These are phyloP conservation scores for Eulemur albifrons DNA, from an alignment of 2,797 vertebrate genomes.

Conservation along the genomic window DNA sequence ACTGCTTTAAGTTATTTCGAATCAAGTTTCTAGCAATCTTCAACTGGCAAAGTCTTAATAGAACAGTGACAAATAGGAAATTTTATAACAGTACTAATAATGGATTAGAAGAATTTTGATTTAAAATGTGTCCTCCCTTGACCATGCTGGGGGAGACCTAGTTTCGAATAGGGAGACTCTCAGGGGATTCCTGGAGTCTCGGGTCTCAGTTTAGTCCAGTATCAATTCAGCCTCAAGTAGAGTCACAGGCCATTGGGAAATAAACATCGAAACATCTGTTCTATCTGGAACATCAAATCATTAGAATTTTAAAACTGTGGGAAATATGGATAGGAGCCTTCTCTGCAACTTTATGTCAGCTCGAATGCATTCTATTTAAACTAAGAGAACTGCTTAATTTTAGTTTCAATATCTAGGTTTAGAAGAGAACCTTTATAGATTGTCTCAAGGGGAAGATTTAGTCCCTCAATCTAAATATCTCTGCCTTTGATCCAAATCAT, in stretches of 20 bases:
- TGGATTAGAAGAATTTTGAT: neutral
- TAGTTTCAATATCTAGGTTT: conserved; percentile 20
- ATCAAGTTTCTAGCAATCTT: neutral
- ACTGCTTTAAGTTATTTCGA: neutral
- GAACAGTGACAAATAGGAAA: neutral
- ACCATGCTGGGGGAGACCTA: neutral
- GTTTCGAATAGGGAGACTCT: neutral
- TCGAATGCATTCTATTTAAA: neutral
- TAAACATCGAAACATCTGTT: neutral
- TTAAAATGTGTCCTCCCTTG: neutral
- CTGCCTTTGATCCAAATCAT: conserved; percentile 47
- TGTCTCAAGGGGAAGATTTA: neutral
- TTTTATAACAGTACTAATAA: neutral
- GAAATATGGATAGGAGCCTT: neutral
- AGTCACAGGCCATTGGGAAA: neutral
- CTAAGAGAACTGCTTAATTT: neutral
- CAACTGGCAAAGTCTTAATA: neutral
- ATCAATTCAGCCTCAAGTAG: neutral
- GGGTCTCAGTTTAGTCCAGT: neutral
- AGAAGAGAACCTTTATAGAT: neutral
- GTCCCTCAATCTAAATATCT: conserved; percentile 45
- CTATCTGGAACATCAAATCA: neutral
- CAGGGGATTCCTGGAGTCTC: neutral
- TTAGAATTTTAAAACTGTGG: neutral
- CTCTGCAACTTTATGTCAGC: neutral